Evolutionary conservation across 2,113 vertebrate genomes (phyloP).

Genomic region (Apus apus): DNA sequence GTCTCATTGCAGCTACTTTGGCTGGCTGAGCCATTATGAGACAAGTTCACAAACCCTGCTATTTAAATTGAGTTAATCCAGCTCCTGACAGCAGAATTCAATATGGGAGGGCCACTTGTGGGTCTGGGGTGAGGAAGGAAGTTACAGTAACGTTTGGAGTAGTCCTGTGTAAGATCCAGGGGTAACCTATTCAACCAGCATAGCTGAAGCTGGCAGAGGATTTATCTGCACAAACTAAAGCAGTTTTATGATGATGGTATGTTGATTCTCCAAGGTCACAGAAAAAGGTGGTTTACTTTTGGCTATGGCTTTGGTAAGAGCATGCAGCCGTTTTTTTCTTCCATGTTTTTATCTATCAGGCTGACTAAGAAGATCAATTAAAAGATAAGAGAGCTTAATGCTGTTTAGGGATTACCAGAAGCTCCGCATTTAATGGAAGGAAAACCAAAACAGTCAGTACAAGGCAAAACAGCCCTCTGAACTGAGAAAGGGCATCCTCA

Average conservation of each 20-base stretch:
- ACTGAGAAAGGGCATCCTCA: neutral
- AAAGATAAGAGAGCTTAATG: neutral
- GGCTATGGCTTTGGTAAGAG: neutral
- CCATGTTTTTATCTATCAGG: conserved; percentile 3
- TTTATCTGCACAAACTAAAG: neutral
- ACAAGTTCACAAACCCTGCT: neutral
- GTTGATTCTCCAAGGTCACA: neutral
- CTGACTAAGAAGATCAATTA: neutral
- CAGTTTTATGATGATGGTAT: neutral
- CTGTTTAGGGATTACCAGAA: neutral
- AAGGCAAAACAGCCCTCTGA: neutral
- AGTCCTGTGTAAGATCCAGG: neutral
- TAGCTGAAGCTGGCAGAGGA: conserved; percentile 22
- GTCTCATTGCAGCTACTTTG: neutral
- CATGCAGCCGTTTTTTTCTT: neutral
- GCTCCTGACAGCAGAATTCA: neutral
- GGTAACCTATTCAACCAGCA: neutral
- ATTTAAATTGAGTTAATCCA: neutral
- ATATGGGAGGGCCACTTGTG: neutral
- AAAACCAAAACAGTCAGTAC: neutral
- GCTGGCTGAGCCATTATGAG: neutral
- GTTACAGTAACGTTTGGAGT: neutral
- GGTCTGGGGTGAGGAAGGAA: conserved; percentile 33
- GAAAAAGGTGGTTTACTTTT: conserved; percentile 19
- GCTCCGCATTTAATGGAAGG: neutral